These are phyloP conservation scores for Barbus barbus DNA, from an alignment of 2,113 vertebrate genomes.

Conservation along the genomic window DNA sequence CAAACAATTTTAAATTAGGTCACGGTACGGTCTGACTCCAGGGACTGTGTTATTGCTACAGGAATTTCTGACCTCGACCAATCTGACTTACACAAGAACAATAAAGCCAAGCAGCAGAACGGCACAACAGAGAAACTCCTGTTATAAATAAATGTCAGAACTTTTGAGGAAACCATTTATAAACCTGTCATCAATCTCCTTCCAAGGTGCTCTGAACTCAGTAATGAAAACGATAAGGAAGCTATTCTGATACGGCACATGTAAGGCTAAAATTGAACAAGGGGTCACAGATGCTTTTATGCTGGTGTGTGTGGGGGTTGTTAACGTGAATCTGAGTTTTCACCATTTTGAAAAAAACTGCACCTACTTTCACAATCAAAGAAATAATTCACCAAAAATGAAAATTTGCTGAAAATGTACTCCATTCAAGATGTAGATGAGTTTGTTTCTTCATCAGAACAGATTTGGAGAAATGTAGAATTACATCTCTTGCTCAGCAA, in stretches of 20 bases:
- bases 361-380: not conserved
- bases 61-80: conserved; percentile 37
- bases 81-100: conserved; percentile 50
- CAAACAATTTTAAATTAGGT: conserved; percentile 35
- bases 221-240: conserved; percentile 35
- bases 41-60: conserved; percentile 44
- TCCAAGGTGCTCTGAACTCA: conserved; percentile 10
- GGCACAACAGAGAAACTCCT: conserved; percentile 23
- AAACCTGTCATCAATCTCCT: conserved; percentile 37
- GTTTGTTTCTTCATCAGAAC: not conserved
- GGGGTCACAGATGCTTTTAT: conserved; percentile 1
- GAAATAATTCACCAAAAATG: too few species aligned
- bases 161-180: conserved; percentile 48
- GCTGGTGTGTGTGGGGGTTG: not conserved
- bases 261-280: conserved; percentile 13
- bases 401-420: not conserved
- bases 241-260: conserved; percentile 25
- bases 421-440: too few species aligned
- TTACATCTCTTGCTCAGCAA: not conserved
- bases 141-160: conserved; percentile 58
- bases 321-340: not conserved
- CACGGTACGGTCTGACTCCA: not conserved
- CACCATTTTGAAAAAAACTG: not conserved
- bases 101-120: conserved; percentile 28
- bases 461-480: not conserved